Conservation (phyloP, 2,888 invertebrate genomes). For the Dicycla oo region DNA sequence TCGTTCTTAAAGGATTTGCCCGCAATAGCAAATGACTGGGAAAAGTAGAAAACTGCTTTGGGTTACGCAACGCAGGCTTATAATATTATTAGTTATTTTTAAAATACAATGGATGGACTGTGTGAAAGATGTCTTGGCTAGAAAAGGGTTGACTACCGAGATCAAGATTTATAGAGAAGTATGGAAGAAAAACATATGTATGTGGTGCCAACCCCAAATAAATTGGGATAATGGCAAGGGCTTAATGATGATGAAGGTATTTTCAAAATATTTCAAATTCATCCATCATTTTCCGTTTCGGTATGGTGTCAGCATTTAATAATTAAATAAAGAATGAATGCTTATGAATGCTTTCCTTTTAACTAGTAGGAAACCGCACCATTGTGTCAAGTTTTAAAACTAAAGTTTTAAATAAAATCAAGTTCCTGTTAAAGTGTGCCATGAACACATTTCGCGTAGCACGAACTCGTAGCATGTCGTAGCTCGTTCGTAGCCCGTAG, state of each 20-base stretch:
- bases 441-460: constrained; percentile 45
- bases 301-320: not conserved
- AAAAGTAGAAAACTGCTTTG: too few species aligned
- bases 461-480: constrained; percentile 44
- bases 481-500: constrained; percentile 51
- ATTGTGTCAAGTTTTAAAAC: constrained; percentile 32
- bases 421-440: constrained; percentile 30
- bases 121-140: not conserved
- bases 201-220: not conserved
- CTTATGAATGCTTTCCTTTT: constrained; percentile 7
- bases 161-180: too few species aligned
- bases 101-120: not conserved
- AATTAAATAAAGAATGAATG: not conserved
- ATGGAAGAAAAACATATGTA: not conserved
- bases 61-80: too few species aligned
- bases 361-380: not conserved
- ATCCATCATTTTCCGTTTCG: not conserved
- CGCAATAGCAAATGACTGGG: too few species aligned
- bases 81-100: not conserved
- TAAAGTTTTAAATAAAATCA: constrained; percentile 33
- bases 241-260: not conserved
- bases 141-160: not conserved
- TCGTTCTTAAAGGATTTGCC: too few species aligned
- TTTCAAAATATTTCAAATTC: too few species aligned
- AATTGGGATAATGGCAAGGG: not conserved